phyloP scores from a whole-genome alignment of 2,113 vertebrate species.

The Glaucomys volans region DNA sequence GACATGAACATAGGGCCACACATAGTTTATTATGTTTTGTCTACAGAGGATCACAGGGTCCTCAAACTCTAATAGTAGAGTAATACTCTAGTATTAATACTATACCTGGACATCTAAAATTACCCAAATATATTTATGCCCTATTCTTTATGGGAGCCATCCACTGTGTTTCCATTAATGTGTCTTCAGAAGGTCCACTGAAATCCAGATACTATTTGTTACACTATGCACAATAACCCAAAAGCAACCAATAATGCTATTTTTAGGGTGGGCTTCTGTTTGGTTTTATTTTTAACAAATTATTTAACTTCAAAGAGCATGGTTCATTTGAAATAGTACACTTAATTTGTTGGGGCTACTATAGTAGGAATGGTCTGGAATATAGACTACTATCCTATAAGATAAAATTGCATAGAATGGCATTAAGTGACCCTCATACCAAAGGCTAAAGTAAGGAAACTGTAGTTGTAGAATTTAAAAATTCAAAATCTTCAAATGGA shows the following conservation, averaged over 20 bases:
- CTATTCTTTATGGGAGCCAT: neutral
- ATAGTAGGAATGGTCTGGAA: neutral
- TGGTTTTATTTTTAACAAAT: neutral
- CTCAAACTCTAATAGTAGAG: neutral
- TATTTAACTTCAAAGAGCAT: neutral
- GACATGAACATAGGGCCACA: neutral
- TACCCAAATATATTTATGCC: neutral
- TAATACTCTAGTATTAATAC: too few species aligned
- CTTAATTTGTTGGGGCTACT: neutral
- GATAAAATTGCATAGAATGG: neutral
- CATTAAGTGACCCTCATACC: neutral
- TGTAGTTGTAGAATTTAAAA: constrained; percentile 9
- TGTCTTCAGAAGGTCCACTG: neutral
- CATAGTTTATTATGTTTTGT: neutral
- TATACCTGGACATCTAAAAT: neutral
- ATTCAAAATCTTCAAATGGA: neutral
- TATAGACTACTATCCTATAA: neutral
- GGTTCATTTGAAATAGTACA: neutral
- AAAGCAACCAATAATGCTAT: neutral
- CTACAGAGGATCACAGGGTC: neutral
- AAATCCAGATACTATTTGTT: neutral
- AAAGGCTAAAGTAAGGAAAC: neutral
- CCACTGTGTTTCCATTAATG: neutral
- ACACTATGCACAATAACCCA: neutral
- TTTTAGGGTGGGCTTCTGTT: neutral